These are phyloP conservation scores for Grammomys dolichurus DNA, from an alignment of 2,113 vertebrate species.

Conservation along the genomic window DNA sequence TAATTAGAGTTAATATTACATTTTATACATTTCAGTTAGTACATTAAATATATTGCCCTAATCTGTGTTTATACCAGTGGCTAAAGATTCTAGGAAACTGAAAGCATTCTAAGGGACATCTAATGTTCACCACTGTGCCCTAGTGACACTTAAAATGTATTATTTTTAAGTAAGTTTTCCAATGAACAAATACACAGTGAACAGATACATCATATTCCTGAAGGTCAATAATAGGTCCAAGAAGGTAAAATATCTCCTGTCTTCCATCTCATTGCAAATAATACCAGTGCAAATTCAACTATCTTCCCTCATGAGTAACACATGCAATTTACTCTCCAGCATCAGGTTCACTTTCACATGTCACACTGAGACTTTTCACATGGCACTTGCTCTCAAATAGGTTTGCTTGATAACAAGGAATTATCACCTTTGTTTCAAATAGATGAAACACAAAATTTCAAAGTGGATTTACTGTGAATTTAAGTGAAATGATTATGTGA, in stretches of 20 bases:
- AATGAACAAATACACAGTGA: not conserved
- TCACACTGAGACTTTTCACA: not conserved
- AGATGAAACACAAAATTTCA: constrained; percentile 5
- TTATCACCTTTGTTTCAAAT: not conserved
- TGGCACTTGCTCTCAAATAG: not conserved
- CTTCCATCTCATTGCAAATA: not conserved
- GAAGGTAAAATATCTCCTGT: not conserved
- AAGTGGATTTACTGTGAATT: not conserved
- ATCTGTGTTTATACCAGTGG: not conserved
- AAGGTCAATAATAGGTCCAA: not conserved
- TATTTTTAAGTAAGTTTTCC: not conserved
- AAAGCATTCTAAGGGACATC: not conserved
- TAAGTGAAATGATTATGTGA: not conserved
- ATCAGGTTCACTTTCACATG: not conserved
- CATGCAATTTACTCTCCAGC: not conserved
- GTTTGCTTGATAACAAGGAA: not conserved
- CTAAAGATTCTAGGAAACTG: not conserved
- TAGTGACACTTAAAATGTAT: not conserved
- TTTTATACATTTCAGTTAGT: not conserved
- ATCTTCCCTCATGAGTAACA: not conserved
- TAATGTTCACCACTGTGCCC: not conserved
- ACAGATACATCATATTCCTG: not conserved
- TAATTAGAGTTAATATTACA: not conserved
- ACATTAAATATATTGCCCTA: not conserved
- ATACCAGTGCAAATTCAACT: rapidly evolving